Base-by-base conservation (phyloP, 2,113 vertebrate genomes). In the Lagenorhynchus albirostris region DNA sequence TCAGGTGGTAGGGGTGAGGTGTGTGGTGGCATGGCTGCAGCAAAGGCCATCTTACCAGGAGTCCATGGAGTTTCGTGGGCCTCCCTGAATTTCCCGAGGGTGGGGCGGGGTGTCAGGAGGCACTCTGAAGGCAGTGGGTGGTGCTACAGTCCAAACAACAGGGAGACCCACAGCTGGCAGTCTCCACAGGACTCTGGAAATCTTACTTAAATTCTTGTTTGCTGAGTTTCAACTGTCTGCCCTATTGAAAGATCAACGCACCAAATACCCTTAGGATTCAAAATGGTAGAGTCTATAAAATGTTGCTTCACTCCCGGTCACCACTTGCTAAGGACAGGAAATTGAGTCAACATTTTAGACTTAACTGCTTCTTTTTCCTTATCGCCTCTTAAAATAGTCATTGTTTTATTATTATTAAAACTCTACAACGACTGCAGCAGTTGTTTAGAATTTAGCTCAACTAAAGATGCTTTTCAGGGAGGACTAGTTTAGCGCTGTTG, bases 1-100 rank as follows among this genome's bases (percentile, higher is more conserved):
- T 58, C 29, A 8, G 41, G 44, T n/a, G 33, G 26, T 23, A 62
- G 23, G 8, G 25, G 6, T 10, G 5, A 74, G 38, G 31, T 26
- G 5, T 12, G n/a, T 81, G 26, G 31, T 1, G 2, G 60, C 25
- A 2, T 9, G 36, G 15, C 41, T 58, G 10, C 8, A 31, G 8
- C 18, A 14, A 0, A 25, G 15, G 12, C 5, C 12, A 33, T 65
- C 68, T 36, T 67, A 13, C 13, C 8, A 25, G n/a, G 6, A 36
- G 10, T 1, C 10, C 7, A 0, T 4, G n/a, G 50, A 47, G 25
- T 18, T 84, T 23, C 9, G 0, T 58, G 29, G 8, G 7, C n/a
- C 33, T 50, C 33, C 38, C 23, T 38, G 50, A 86, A 18, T 58
- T 20, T 21, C 25, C 8, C 26, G 21, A 8, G 31, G 8, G 26